These are phyloP conservation scores for Stigmatopora argus DNA, from an alignment of 2,113 vertebrate genomes.

Conservation along the genomic window DNA sequence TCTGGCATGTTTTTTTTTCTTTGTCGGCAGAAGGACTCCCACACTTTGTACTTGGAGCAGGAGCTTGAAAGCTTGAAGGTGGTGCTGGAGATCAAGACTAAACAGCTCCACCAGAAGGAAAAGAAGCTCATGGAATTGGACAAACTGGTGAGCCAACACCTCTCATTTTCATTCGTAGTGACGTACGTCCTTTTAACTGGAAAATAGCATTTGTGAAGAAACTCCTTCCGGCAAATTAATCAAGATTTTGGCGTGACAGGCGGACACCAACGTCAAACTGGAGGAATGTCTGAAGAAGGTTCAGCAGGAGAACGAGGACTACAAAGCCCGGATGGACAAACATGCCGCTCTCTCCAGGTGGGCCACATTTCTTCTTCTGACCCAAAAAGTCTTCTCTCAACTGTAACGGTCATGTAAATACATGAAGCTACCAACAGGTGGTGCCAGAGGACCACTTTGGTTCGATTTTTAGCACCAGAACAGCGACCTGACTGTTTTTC, in stretches of 20 bases:
- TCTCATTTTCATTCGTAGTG: background rate
- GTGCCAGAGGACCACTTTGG: background rate
- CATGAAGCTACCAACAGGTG: background rate
- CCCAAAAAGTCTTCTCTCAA: no score
- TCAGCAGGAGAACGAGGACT: slow-evolving; percentile 93
- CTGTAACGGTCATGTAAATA: background rate
- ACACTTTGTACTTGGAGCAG: slow-evolving; percentile 86
- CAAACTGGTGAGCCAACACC: slow-evolving; percentile 80
- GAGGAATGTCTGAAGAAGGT: slow-evolving; percentile 82
- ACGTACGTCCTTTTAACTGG: background rate
- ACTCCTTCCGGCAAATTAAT: no score
- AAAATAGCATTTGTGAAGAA: no score
- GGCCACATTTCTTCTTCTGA: slow-evolving; percentile 6
- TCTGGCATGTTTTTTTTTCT: background rate
- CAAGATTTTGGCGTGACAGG: slow-evolving; percentile 53
- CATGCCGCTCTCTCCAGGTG: slow-evolving; percentile 90
- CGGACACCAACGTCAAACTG: slow-evolving; percentile 80
- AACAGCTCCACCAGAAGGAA: slow-evolving; percentile 87
- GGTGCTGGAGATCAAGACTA: slow-evolving; percentile 91
- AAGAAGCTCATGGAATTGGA: slow-evolving; percentile 91
- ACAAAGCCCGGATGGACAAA: slow-evolving; percentile 89
- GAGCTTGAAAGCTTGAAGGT: slow-evolving; percentile 94
- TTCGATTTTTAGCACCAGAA: no score
- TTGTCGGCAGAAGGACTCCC: slow-evolving; percentile 79
- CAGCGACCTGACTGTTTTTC: no score